Base-by-base conservation (phyloP, 2,888 invertebrate genomes). In the Allolobophora icterica region DNA sequence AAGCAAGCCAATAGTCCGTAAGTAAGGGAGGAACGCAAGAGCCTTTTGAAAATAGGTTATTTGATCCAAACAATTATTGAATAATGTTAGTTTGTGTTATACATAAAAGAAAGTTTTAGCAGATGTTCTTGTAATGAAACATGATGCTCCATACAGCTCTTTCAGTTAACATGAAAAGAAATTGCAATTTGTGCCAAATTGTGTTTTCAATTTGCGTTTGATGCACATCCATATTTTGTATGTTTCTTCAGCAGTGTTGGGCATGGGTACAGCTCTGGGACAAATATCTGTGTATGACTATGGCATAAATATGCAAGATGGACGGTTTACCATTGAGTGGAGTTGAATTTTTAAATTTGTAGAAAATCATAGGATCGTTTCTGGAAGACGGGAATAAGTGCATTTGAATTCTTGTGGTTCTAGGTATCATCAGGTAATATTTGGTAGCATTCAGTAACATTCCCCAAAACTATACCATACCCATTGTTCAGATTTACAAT, bases 131-230 rank as follows among this genome's bases (percentile, higher is more conserved):
- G 71, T 13, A 11, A 8, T 71, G 71, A 71, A 87, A 87, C n/a
- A 24, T 87, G 87, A 87, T 38, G 24, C 15, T 19, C n/a, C 34
- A 13, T 35, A 87, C 4, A 8, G n/a, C 35, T 87, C 34, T 34
- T 34, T 87, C 35, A 35, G 34, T n/a, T 34, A 35, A n/a, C 35
- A 35, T 21, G 19, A 35, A 19, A 11, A 35, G 5, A 35, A 35
- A 87, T 87, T 87, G 34, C 87, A 87, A 35, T 87, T 87, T 87
- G 11, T 71, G 71, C 71, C 11, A 71, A 71, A 71, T 13, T 71
- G n/a, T n/a, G 11, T 71, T 71, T n/a, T 71, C n/a, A n/a, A n/a
- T 71, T 71, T 71, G 13, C n/a, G 8, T 13, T 71, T 71, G n/a
- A 71, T n/a, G n/a, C n/a, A n/a, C 71, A n/a, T 71, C 13, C 71